These are phyloP conservation scores for Argyrosomus regius DNA, from an alignment of 2,797 vertebrate genomes.

Conservation along the genomic window DNA sequence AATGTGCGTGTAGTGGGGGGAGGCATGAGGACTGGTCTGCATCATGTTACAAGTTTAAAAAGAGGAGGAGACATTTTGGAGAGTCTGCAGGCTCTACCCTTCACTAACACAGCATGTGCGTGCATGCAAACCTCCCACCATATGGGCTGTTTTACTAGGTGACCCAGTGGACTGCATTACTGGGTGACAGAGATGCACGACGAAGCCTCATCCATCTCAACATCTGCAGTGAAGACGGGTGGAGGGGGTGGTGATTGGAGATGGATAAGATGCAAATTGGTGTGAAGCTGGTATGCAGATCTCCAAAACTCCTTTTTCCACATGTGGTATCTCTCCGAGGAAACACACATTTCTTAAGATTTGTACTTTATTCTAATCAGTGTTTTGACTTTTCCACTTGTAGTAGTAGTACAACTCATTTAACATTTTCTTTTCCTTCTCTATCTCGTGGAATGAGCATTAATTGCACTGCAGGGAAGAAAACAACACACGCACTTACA, in stretches of 20 bases:
- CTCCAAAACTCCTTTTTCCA: conserved; percentile 3
- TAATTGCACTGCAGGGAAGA: conserved; percentile 40
- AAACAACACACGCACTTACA: conserved; percentile 17
- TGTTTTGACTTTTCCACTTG: conserved; percentile 15
- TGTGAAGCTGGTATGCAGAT: conserved; percentile 9
- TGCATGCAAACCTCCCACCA: conserved; percentile 65
- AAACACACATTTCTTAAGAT: not conserved
- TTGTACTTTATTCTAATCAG: conserved; percentile 9
- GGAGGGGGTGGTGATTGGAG: not conserved
- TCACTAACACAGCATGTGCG: conserved; percentile 31
- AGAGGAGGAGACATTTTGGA: conserved; percentile 59
- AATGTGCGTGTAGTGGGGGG: conserved; percentile 38
- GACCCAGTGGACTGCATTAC: conserved; percentile 65
- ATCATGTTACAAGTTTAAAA: conserved; percentile 61
- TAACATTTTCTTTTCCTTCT: conserved; percentile 8
- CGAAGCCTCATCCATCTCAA: conserved; percentile 59
- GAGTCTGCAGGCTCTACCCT: conserved; percentile 69
- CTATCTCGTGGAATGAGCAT: conserved; percentile 24
- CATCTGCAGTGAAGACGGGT: conserved; percentile 48
- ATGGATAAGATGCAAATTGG: conserved; percentile 49
- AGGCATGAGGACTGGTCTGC: conserved; percentile 66
- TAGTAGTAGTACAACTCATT: conserved; percentile 11
- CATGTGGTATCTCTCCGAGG: not conserved
- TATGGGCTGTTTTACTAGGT: conserved; percentile 75
- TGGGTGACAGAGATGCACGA: conserved; percentile 71